Evolutionary conservation across 2,113 vertebrate species (phyloP).

Genomic region (Phalacrocorax pelagicus): DNA sequence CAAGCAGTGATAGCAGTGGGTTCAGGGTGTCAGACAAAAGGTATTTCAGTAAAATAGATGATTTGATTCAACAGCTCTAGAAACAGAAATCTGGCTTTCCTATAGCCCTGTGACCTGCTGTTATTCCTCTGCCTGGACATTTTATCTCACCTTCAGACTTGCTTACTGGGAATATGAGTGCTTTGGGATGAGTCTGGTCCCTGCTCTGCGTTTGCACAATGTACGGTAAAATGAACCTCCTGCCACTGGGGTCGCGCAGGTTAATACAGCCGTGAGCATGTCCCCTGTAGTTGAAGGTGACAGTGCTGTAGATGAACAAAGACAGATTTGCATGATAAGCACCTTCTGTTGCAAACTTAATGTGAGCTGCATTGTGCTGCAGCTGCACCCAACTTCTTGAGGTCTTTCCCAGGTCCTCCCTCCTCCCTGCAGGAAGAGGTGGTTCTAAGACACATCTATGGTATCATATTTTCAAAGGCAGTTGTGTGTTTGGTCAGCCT

Average conservation of each 20-base stretch:
- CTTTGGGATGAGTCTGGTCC: neutral
- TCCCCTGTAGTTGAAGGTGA: neutral
- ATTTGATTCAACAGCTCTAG: neutral
- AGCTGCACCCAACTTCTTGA: neutral
- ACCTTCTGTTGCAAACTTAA: neutral
- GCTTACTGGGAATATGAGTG: neutral
- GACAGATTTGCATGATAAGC: neutral
- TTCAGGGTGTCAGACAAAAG: neutral
- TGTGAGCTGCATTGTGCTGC: accelerated
- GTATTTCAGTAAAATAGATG: neutral
- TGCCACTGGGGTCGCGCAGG: neutral
- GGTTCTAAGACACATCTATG: neutral
- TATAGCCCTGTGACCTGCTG: neutral
- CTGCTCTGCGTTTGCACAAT: neutral
- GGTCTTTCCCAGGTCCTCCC: neutral
- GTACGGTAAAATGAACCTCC: neutral
- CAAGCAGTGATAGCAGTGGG: neutral
- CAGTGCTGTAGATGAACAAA: neutral
- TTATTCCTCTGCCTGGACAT: neutral
- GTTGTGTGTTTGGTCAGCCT: neutral
- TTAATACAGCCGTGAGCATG: neutral
- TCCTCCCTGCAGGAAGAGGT: neutral
- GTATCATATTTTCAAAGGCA: neutral
- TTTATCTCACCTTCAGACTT: neutral
- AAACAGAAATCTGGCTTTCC: neutral